A percentile compares a stretch with the other conserved stretches of the same genome.
Conservation (phyloP, 2,113 vertebrate species). For the Azemiops feae region DNA sequence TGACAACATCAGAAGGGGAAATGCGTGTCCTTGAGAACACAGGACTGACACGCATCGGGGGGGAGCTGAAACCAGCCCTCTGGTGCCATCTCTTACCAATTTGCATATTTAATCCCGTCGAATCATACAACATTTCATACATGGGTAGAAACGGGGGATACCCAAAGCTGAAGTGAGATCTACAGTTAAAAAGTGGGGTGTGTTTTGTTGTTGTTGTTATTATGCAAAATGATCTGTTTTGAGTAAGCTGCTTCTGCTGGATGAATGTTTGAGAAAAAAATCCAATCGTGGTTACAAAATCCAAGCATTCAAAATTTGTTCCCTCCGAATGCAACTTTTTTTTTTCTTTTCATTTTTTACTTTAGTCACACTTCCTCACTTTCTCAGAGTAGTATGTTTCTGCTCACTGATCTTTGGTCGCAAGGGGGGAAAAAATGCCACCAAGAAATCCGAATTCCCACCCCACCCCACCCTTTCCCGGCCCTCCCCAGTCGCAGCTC, state of each 20-base stretch:
- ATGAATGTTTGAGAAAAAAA: constrained; percentile 64
- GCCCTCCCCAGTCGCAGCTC: constrained; percentile 46
- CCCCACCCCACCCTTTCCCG: not conserved
- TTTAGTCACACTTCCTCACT: constrained; percentile 54
- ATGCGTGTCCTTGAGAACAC: not conserved
- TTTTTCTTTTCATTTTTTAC: not conserved
- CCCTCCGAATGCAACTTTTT: constrained; percentile 62
- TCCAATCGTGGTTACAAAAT: constrained; percentile 71
- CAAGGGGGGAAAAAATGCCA: constrained; percentile 68
- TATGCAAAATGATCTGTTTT: constrained; percentile 53
- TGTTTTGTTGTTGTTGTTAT: constrained; percentile 12
- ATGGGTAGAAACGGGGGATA: not conserved
- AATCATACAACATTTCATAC: not conserved
- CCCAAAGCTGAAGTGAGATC: not conserved
- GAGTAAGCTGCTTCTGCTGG: constrained; percentile 61
- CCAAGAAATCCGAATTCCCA: constrained; percentile 55
- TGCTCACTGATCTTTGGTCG: constrained; percentile 80
- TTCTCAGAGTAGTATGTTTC: constrained; percentile 59
- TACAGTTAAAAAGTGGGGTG: not conserved
- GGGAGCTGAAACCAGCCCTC: not conserved
- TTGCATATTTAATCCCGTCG: constrained; percentile 11
- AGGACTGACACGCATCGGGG: not conserved
- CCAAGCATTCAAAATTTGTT: constrained; percentile 69
- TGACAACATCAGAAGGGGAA: not conserved
- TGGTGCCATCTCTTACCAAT: not conserved